Base-by-base conservation (phyloP, 2,888 invertebrate genomes). In the Dendrolimus houi region DNA sequence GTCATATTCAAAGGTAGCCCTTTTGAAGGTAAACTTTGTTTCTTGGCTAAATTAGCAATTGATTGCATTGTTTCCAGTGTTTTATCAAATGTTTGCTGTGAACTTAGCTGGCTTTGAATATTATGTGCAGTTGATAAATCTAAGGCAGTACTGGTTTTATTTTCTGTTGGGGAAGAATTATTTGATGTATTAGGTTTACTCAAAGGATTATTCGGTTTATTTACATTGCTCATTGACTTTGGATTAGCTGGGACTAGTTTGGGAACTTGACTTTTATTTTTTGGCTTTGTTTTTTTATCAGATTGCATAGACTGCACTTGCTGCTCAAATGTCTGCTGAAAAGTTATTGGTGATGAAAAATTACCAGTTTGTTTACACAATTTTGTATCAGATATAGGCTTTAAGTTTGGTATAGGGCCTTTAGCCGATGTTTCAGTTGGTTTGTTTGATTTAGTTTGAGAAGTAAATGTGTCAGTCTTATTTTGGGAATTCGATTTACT, bases 271-370 rank as follows among this genome's bases (percentile, higher is more conserved):
- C 85, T 65, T 76, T 90, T 90, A 67, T 78, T 85, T 84, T 89
- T 91, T 1, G 82, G 74, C 67, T 91, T 91, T 1, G 82, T 61
- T 69, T 91, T 91, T 64, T 90, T 89, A 61, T 89, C 90, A 67
- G 78, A 67, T 68, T 87, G 85, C 67, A 88, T 65, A 61, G 81
- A 76, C 62, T 86, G 85, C 42, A 91, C 64, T 68, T 91, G 91
- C 62, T 91, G 86, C 66, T 90, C 87, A 84, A 91, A 91, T 59
- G 89, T 89, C 72, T 91, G 91, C 70, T 91, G 91, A 72, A 91
- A 91, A 66, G 91, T 91, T 58, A 88, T 87, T 55, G 91, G 90
- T 29, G 83, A 72, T 63, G 81, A 70, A 65, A 77, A 77, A 68
- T 79, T 85, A 41, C 79, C 82, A 71, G 72, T 72, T 69, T 84